Base-by-base conservation (phyloP, 53 echinoderm and acorn worm genomes). In the Paelopatides confundens region DNA sequence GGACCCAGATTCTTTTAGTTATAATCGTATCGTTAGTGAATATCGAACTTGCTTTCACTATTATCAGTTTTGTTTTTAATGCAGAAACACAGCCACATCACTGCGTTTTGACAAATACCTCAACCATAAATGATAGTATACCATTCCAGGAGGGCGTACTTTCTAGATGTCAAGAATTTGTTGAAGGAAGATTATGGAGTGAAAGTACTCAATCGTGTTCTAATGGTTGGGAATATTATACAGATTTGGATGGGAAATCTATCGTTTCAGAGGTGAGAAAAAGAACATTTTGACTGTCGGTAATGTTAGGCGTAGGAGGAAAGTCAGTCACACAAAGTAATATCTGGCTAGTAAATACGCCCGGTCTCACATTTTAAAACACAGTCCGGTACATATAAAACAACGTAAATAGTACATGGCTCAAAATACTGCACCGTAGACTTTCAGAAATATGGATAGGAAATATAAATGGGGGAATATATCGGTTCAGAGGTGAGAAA, bases 71-170 rank as follows among this genome's bases (percentile, higher is more conserved):
- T 10, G 28, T 46, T 12, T 74, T 74, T 23, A n/a, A 39, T 26
- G 39, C 74, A 40, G 74, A 37, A 28, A 28, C 40, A 5, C 74
- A 32, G 46, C 74, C 74, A 17, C 74, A 74, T 46, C 74, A 74
- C 28, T 74, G 74, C 74, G 27, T 21, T 21, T 58, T 23, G n/a
- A 6, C 58, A 5, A 21, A 23, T 18, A n/a, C 58, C 10, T 48
- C 48, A 12, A 23, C 21, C 2, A 18, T n/a, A 6, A n/a, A 58
- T 23, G 58, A 58, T 58, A n/a, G 24, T 21, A 58, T 21, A 58
- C 58, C 21, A 23, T 23, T 58, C 21, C 58, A 58, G 21, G 24
- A 58, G 15, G 58, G 24, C 21, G 24, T 23, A 6, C 24, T 58
- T 1, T 23, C 58, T 58, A 58, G 58, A n/a, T 58, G 58, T 21